Percentiles rank a stretch among this genome's conserved stretches.
These are phyloP conservation scores for Muntiacus muntjak DNA, from an alignment of 2,113 vertebrate species.

Conservation along the genomic window DNA sequence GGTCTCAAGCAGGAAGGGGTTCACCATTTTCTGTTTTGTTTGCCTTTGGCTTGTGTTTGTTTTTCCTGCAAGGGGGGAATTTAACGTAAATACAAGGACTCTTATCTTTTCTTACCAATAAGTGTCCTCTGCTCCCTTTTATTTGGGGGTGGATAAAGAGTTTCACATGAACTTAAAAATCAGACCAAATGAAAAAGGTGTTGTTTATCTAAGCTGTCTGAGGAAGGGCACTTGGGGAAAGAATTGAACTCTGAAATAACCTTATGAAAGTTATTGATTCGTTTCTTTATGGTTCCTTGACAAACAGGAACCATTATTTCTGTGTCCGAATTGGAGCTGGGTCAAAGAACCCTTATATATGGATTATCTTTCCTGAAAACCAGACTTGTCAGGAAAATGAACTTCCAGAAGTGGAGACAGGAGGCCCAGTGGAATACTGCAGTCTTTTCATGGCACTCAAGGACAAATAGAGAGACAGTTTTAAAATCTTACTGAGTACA, in stretches of 20 bases:
- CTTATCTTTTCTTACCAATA: neutral
- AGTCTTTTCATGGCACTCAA: conserved; percentile 13
- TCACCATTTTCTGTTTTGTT: neutral
- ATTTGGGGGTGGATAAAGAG: neutral
- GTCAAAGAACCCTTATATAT: conserved; percentile 61
- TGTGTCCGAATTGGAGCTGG: conserved; percentile 30
- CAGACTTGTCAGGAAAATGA: conserved; percentile 51
- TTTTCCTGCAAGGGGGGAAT: conserved; percentile 17
- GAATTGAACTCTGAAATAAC: conserved; percentile 67
- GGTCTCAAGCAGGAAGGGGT: neutral
- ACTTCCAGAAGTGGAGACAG: conserved; percentile 8
- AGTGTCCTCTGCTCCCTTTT: neutral
- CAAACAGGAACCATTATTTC: conserved; percentile 67
- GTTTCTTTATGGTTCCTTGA: conserved; percentile 60
- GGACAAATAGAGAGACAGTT: neutral
- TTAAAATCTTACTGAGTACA: neutral
- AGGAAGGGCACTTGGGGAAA: conserved; percentile 48
- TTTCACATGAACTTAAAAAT: conserved; percentile 50
- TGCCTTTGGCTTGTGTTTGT: neutral
- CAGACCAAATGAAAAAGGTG: conserved; percentile 49
- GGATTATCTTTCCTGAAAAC: conserved; percentile 55
- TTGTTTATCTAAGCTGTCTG: conserved; percentile 65
- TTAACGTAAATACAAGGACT: conserved; percentile 10
- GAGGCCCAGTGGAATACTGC: neutral
- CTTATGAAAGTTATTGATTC: conserved; percentile 69